Conservation (phyloP, 2,888 invertebrate species). For the Sesamia inferens region DNA sequence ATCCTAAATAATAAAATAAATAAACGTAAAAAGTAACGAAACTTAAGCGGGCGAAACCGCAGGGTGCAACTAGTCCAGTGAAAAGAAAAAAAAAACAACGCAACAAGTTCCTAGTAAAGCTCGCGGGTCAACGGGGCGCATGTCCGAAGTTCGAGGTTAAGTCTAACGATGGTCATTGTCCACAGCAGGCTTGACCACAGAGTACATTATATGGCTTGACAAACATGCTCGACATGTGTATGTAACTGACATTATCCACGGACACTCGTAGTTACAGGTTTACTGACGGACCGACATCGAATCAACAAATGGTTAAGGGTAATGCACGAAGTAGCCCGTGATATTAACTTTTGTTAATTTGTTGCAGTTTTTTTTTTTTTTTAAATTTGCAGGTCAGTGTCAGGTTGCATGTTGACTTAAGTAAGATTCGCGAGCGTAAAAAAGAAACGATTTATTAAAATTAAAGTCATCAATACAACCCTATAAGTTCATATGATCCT, state of each 20-base stretch:
- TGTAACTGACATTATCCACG: conserved; percentile 28
- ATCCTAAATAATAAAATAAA: too few species aligned
- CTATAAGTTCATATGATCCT: neutral
- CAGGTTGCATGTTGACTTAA: neutral
- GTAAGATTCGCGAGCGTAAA: neutral
- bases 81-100: conserved; percentile 16
- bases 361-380: neutral
- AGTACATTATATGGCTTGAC: too few species aligned
- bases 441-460: neutral
- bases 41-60: too few species aligned
- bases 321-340: neutral
- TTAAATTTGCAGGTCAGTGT: neutral
- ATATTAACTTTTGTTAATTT: neutral
- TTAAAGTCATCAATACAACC: neutral
- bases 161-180: conserved; percentile 82
- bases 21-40: too few species aligned
- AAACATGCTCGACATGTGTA: conserved; percentile 51
- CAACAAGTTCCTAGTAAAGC: conserved; percentile 67
- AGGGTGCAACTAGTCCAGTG: neutral
- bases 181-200: conserved; percentile 65
- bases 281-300: conserved; percentile 25
- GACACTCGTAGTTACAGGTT: conserved; percentile 3
- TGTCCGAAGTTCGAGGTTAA: conserved; percentile 49
- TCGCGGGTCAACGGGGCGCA: conserved; percentile 72
- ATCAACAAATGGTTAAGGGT: neutral